These are phyloP conservation scores for Lagopus leucura DNA, from an alignment of 2,113 vertebrate genomes.

Conservation along the genomic window DNA sequence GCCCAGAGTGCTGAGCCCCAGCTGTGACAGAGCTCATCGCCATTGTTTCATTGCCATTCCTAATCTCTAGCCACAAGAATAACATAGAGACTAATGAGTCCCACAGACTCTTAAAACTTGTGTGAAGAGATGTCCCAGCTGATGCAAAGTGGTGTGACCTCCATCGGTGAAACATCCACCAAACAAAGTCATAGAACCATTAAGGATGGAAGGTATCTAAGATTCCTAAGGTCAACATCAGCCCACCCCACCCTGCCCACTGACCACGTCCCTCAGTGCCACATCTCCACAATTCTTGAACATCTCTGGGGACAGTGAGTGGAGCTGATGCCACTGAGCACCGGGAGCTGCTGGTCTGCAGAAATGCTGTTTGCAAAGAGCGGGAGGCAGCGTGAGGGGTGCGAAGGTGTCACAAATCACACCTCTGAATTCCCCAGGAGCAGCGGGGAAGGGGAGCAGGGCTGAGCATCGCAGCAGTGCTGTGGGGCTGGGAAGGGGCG, in stretches of 20 bases:
- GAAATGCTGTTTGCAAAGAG: neutral
- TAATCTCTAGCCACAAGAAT: neutral
- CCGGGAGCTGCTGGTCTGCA: neutral
- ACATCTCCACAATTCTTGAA: too few relatives aligned
- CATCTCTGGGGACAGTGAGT: constrained; percentile 73
- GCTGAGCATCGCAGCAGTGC: too few relatives aligned
- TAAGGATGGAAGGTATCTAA: too few relatives aligned
- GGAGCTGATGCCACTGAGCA: neutral
- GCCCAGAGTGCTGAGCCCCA: neutral
- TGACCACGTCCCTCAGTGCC: too few relatives aligned
- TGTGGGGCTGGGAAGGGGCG: too few relatives aligned
- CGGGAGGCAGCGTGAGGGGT: fast-evolving
- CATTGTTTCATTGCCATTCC: neutral
- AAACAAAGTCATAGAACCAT: neutral
- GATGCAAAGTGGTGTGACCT: neutral
- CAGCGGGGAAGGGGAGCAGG: fast-evolving
- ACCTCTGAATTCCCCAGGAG: neutral
- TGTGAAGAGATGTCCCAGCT: neutral
- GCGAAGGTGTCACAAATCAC: neutral
- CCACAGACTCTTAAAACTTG: neutral
- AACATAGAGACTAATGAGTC: neutral
- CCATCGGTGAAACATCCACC: neutral
- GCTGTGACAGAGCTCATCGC: neutral
- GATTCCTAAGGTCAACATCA: too few relatives aligned
- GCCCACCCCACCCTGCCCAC: too few relatives aligned